Evolutionary conservation across 2,888 invertebrate species (phyloP).

Genomic region (Siphlonurus alternatus): DNA sequence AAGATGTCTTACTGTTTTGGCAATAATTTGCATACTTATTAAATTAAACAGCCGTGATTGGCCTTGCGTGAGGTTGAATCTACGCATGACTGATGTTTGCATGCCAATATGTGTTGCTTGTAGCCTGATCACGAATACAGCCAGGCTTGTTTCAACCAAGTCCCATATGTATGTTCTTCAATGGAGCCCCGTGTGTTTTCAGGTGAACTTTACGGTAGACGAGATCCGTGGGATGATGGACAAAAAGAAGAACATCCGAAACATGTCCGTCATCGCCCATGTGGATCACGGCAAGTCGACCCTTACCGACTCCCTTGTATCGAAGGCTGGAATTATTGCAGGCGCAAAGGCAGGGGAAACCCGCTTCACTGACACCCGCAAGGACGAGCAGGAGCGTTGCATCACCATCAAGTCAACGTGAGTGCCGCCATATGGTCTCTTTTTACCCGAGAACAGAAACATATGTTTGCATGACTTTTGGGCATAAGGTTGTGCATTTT

Average conservation of each 20-base stretch:
- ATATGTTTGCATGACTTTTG: too few species aligned
- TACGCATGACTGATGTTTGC: too few species aligned
- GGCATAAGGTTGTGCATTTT: too few species aligned
- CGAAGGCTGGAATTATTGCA: slow-evolving; percentile 99
- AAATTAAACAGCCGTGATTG: too few species aligned
- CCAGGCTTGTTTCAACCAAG: too few species aligned
- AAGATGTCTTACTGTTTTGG: too few species aligned
- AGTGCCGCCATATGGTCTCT: slow-evolving; percentile 27
- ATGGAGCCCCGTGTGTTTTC: too few species aligned
- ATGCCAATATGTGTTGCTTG: slow-evolving; percentile 1
- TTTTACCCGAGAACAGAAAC: too few species aligned
- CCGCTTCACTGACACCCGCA: slow-evolving; percentile 96
- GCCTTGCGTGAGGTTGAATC: too few species aligned
- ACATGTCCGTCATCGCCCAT: slow-evolving; percentile 99
- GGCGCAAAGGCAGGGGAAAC: slow-evolving; percentile 98
- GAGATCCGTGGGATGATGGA: slow-evolving; percentile 99
- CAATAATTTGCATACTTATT: too few species aligned
- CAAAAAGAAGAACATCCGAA: slow-evolving; percentile 98
- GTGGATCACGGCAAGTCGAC: slow-evolving; percentile 99
- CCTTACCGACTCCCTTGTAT: slow-evolving; percentile 96
- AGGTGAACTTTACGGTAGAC: slow-evolving; percentile 99
- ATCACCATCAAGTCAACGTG: slow-evolving; percentile 99
- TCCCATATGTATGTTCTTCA: too few species aligned
- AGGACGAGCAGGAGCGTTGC: slow-evolving; percentile 99
- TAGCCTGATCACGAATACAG: too few species aligned